Evolutionary conservation across 2,888 invertebrate species (phyloP), one percentile per base, ranked within the genome.

Genomic region (Athetis lepigone): DNA sequence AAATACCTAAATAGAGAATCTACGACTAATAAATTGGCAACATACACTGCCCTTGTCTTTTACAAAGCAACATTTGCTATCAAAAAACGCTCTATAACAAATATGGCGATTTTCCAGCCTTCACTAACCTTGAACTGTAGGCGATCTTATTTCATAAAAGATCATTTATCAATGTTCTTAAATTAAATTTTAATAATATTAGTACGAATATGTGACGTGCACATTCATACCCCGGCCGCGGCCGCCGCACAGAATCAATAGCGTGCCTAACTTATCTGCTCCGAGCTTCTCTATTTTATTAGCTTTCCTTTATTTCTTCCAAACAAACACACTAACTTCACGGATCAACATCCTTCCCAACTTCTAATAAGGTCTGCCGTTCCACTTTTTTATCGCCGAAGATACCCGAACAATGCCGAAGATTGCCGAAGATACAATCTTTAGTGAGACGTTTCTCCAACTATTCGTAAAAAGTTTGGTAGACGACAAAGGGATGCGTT

Each of bases 401-500:
- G 58, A 74, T 71, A 59, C 45, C 75, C 78, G 78, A 69, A 58
- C 63, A 66, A 42, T 67, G 45, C 66, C 77, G 68, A 62, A 36
- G 56, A 55, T 62, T 63, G 27, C 29, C 78, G 78, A 76, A 72
- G 77, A 70, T 72, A 76, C 69, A 74, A 69, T 79, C 70, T 70
- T 75, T 64, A 70, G 58, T 63, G 45, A 50, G 56, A 70, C 61
- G 70, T 73, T 67, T 39, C 62, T 69, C 71, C 77, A 82, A 84
- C 83, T 85, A 82, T 77, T 73, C 68, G 77, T 72, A 77, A 84
- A 85, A 86, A 86, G 77, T 79, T 80, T 29, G 59, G 49, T 37
- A 68, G 66, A 74, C 70, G 74, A 84, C 84, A 83, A 84, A 85
- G 81, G 77, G 77, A 82, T 79, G 79, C 81, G 79, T 77, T 70